Conservation (phyloP, 2,888 invertebrate genomes). For the Serrognathus titanus region DNA sequence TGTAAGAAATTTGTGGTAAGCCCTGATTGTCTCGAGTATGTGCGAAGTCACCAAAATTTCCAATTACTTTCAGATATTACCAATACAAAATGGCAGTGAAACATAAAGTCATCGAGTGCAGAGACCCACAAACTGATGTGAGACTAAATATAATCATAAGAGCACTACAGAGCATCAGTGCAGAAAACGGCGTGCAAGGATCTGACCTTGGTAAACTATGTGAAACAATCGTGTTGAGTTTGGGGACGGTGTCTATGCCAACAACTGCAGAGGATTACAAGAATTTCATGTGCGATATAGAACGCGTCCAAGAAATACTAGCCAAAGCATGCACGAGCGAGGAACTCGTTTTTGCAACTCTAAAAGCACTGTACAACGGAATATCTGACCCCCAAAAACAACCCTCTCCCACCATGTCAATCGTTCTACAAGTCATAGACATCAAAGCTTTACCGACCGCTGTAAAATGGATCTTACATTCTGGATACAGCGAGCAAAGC, state of each 20-base stretch:
- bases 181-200: conserved; percentile 47
- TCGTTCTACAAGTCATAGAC: conserved; percentile 57
- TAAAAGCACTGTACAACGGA: conserved; percentile 58
- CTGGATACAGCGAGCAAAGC: conserved; percentile 50
- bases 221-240: conserved; percentile 52
- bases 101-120: conserved; percentile 55
- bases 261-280: conserved; percentile 36
- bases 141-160: conserved; percentile 53
- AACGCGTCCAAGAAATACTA: conserved; percentile 40
- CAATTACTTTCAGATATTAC: conserved; percentile 2
- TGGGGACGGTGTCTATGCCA: conserved; percentile 48
- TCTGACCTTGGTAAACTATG: conserved; percentile 51
- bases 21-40: not conserved
- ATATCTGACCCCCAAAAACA: conserved; percentile 59
- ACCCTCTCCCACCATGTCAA: conserved; percentile 58
- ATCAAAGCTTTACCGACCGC: conserved; percentile 42
- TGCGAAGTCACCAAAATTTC: no score
- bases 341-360: conserved; percentile 54
- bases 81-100: conserved; percentile 55
- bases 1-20: conserved; percentile 15
- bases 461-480: conserved; percentile 48
- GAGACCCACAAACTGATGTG: conserved; percentile 48
- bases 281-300: conserved; percentile 41
- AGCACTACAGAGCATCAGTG: conserved; percentile 49
- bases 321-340: conserved; percentile 44